phyloP scores from a whole-genome alignment of 2,888 invertebrate species.

The Synergus laeviventris region DNA sequence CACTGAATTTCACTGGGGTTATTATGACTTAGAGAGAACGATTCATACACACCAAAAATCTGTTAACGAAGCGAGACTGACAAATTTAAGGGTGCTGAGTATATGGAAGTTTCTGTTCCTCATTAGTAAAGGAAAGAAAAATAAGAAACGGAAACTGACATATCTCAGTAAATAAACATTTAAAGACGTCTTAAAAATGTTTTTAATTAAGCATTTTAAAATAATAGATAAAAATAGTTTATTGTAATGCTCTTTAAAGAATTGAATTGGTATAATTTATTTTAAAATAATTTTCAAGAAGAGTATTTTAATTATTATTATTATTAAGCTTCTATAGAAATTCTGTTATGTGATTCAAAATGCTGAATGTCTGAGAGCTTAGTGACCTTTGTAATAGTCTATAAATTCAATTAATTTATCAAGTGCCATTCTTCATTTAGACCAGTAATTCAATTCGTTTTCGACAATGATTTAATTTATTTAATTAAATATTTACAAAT shows the following conservation, averaged over 20 bases:
- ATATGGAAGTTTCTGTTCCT: not conserved
- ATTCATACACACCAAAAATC: not conserved
- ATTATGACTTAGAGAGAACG: not conserved
- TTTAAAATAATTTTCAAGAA: no score
- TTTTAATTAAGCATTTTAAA: no score
- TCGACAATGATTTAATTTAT: no score
- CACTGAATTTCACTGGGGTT: not conserved
- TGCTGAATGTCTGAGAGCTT: slow-evolving; percentile 1
- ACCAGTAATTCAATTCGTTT: not conserved
- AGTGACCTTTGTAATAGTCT: not conserved
- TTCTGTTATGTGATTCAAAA: not conserved
- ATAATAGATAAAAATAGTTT: no score
- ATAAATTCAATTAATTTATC: not conserved
- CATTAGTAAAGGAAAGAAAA: no score
- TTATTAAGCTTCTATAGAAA: not conserved
- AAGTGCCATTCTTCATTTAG: not conserved
- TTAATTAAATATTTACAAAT: no score
- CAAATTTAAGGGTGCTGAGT: not conserved
- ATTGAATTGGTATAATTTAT: no score
- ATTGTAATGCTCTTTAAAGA: no score
- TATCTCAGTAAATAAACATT: no score
- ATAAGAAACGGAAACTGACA: no score
- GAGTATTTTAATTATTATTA: no score
- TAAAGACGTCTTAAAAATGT: no score
- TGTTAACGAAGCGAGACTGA: not conserved